phyloP scores from a whole-genome alignment of 2,888 invertebrate species.

The Linnaemya vulpina region DNA sequence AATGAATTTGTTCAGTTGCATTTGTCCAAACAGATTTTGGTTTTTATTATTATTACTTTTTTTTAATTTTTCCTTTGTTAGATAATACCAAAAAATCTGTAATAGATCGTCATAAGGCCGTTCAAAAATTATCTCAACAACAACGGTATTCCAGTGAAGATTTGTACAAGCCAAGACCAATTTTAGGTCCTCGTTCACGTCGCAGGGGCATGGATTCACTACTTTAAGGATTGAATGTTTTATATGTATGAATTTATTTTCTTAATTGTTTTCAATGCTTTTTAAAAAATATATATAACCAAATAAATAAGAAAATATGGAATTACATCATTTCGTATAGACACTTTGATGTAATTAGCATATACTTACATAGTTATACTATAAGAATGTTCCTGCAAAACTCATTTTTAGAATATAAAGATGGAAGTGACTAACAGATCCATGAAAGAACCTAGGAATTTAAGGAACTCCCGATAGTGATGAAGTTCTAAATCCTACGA shows the following conservation, averaged over 20 bases:
- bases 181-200: slow-evolving; percentile 84
- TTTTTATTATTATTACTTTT: neutral
- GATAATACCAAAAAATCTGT: slow-evolving; percentile 47
- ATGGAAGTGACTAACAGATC: no score
- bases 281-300: no score
- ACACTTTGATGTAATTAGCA: no score
- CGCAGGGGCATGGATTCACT: slow-evolving; percentile 80
- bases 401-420: no score
- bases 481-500: no score
- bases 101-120: slow-evolving; percentile 56
- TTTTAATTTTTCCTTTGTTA: slow-evolving; percentile 36
- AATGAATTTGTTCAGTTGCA: neutral
- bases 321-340: no score
- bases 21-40: neutral
- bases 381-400: no score
- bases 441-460: no score
- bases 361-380: no score
- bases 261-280: neutral
- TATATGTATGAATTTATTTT: slow-evolving; percentile 1
- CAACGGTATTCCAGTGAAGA: slow-evolving; percentile 88
- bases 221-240: neutral
- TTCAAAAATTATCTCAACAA: slow-evolving; percentile 76
- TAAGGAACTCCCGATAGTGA: no score
- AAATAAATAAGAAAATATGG: neutral
- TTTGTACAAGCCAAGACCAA: slow-evolving; percentile 88